phyloP scores from a whole-genome alignment of 2,888 invertebrate species.

The Acanthosoma haemorrhoidale region DNA sequence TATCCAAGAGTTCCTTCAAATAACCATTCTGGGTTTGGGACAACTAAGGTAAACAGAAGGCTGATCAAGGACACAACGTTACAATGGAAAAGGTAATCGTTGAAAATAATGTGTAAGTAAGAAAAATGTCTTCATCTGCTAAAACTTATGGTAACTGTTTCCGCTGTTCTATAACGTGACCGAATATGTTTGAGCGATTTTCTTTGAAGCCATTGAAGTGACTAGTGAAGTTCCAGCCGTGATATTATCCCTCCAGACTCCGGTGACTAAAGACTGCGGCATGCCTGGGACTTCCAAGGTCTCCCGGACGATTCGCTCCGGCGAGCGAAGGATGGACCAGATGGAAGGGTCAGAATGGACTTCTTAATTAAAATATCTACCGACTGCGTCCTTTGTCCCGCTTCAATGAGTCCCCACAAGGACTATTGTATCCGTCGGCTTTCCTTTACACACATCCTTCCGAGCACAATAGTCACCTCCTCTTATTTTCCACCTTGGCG shows the following conservation, averaged over 20 bases:
- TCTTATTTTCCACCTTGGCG: conserved; percentile 2
- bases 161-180: no score
- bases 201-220: no score
- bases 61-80: no score
- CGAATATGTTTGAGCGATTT: no score
- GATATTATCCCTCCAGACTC: neutral
- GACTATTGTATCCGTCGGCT: neutral
- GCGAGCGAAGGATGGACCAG: neutral
- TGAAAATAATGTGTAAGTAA: no score
- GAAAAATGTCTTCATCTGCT: no score
- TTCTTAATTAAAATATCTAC: conserved; percentile 10
- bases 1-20: no score
- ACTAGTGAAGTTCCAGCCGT: no score
- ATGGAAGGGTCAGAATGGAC: neutral
- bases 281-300: neutral
- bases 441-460: neutral
- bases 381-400: neutral
- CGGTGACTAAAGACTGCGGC: neutral
- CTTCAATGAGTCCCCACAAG: neutral
- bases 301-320: neutral
- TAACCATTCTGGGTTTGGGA: no score
- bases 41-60: no score
- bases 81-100: no score
- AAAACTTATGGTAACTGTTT: no score
- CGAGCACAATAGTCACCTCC: neutral